phyloP scores from a whole-genome alignment of 2,113 vertebrate genomes.

The Ailurus styani region DNA sequence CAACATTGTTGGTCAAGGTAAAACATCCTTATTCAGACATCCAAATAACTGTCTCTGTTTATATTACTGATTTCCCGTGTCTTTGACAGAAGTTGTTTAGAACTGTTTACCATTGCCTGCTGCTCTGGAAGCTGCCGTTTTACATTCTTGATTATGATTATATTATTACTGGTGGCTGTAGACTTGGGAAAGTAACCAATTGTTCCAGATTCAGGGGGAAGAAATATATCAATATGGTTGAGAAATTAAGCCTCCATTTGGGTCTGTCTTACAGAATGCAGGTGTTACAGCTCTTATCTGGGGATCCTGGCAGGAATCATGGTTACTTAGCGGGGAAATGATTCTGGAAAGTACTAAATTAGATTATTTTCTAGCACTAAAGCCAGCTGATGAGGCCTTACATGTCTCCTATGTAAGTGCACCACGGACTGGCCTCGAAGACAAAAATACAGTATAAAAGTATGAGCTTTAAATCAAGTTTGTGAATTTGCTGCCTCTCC shows the following conservation, averaged over 20 bases:
- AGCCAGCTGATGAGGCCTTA: neutral
- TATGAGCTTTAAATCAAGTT: neutral
- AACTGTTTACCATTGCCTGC: neutral
- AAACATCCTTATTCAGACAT: slow-evolving; percentile 63
- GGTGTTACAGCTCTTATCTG: neutral
- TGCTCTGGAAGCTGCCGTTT: neutral
- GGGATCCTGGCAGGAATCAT: neutral
- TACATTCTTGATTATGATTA: neutral
- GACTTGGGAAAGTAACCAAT: neutral
- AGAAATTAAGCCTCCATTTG: neutral
- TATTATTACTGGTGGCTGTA: neutral
- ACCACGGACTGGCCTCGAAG: neutral
- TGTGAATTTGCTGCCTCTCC: neutral
- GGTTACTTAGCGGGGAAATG: neutral
- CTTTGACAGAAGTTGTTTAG: neutral
- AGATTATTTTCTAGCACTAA: neutral
- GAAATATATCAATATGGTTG: neutral
- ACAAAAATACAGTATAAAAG: neutral
- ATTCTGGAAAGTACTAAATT: neutral
- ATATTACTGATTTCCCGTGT: slow-evolving; percentile 62
- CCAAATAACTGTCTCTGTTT: slow-evolving; percentile 35
- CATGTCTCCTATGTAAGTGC: neutral
- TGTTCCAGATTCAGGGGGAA: neutral
- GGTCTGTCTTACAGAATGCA: neutral
- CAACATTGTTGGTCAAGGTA: slow-evolving; percentile 61